Percentiles rank a stretch among this genome's conserved stretches.
phyloP scores from a whole-genome alignment of 2,888 invertebrate species.

The Drosophila affinis region DNA sequence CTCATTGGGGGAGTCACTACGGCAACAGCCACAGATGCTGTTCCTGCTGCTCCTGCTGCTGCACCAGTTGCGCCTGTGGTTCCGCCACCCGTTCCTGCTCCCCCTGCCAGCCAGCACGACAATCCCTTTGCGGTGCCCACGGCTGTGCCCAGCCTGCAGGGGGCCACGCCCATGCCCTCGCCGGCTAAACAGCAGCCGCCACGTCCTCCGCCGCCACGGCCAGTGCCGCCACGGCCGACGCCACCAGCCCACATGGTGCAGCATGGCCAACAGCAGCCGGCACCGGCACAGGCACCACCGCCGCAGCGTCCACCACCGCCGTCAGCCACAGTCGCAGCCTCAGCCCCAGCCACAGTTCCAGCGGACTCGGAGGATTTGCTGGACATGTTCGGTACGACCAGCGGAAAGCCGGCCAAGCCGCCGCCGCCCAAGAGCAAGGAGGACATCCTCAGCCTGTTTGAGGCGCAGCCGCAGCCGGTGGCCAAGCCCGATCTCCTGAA shows the following conservation, averaged over 20 bases:
- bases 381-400: slow-evolving; percentile 84
- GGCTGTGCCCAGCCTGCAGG: slow-evolving; percentile 82
- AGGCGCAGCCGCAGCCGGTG: slow-evolving; percentile 73
- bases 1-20: slow-evolving; percentile 47
- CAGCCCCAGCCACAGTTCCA: slow-evolving; percentile 16
- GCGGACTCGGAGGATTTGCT: slow-evolving; percentile 85
- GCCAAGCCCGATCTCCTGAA: slow-evolving; percentile 86
- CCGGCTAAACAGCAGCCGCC: slow-evolving; percentile 84
- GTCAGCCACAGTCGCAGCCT: slow-evolving; percentile 51
- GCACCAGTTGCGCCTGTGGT: neutral
- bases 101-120: slow-evolving; percentile 57
- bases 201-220: slow-evolving; percentile 84
- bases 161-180: slow-evolving; percentile 85
- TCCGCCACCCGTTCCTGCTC: slow-evolving; percentile 14
- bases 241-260: slow-evolving; percentile 77
- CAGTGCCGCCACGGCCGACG: slow-evolving; percentile 79
- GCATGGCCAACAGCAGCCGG: slow-evolving; percentile 1
- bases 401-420: slow-evolving; percentile 85
- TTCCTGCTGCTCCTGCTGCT: neutral
- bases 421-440: slow-evolving; percentile 85
- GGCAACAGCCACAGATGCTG: slow-evolving; percentile 9
- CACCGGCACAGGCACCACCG: slow-evolving; percentile 19
- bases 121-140: slow-evolving; percentile 84
- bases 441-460: slow-evolving; percentile 86
- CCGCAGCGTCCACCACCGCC: slow-evolving; percentile 81